These are phyloP conservation scores for Sorex araneus DNA, from an alignment of 2,113 vertebrate genomes.

Conservation along the genomic window DNA sequence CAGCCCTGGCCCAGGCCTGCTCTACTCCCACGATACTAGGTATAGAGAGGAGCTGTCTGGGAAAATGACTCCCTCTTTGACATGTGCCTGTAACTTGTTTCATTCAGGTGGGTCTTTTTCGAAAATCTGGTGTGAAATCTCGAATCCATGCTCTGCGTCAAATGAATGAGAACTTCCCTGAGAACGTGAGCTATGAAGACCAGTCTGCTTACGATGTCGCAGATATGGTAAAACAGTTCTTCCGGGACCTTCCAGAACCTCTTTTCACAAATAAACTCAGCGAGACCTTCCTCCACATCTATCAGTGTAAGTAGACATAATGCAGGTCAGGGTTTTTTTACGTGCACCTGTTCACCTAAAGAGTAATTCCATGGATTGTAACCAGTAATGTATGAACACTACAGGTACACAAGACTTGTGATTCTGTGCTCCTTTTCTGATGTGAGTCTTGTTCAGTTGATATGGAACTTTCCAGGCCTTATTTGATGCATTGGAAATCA, in stretches of 20 bases:
- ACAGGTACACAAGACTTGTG: neutral
- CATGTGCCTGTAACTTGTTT: constrained; percentile 1
- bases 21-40: neutral
- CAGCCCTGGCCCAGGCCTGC: neutral
- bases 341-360: neutral
- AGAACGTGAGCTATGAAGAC: constrained; percentile 96
- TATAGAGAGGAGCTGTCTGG: neutral
- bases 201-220: constrained; percentile 98
- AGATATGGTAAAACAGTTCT: constrained; percentile 99
- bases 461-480: neutral
- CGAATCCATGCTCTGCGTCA: constrained; percentile 97
- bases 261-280: constrained; percentile 98
- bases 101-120: constrained; percentile 97
- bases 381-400: neutral
- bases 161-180: constrained; percentile 96
- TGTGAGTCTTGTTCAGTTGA: neutral
- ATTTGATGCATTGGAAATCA: neutral
- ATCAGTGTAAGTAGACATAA: constrained; percentile 93
- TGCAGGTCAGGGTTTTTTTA: neutral
- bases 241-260: constrained; percentile 97
- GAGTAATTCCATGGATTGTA: neutral
- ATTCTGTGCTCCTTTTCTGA: neutral
- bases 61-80: neutral
- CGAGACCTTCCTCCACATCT: constrained; percentile 98
- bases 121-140: constrained; percentile 98